A percentile compares a stretch with the other conserved stretches of the same genome.
These are phyloP conservation scores for Mesocricetus auratus DNA, from an alignment of 2,113 vertebrate species.

Conservation along the genomic window DNA sequence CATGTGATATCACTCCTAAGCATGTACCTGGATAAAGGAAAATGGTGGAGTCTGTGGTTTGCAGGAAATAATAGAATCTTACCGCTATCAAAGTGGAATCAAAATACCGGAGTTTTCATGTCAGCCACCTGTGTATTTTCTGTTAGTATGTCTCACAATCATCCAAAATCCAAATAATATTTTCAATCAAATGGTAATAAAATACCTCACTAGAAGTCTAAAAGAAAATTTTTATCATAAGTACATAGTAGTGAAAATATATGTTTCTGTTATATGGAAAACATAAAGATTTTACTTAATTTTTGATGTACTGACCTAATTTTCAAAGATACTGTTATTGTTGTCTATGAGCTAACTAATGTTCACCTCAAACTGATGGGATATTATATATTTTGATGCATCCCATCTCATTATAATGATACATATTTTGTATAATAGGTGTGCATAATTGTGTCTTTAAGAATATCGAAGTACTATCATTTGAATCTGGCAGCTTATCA, in stretches of 20 bases:
- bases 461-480: not conserved
- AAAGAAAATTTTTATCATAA: not conserved
- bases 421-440: constrained; percentile 14
- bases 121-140: constrained; percentile 13
- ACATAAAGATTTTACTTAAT: constrained; percentile 34
- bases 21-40: constrained; percentile 13
- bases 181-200: constrained; percentile 56
- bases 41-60: not conserved
- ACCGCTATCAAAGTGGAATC: not conserved
- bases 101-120: not conserved
- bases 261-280: constrained; percentile 16
- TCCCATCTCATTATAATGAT: constrained; percentile 12
- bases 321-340: constrained; percentile 19
- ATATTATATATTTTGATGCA: constrained; percentile 25
- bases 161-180: constrained; percentile 46
- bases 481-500: constrained; percentile 39
- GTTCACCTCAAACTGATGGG: not conserved
- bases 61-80: constrained; percentile 12
- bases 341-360: constrained; percentile 47
- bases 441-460: constrained; percentile 22
- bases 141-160: constrained; percentile 39
- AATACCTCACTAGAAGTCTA: not conserved
- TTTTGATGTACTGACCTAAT: not conserved
- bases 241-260: not conserved
- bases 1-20: not conserved